Evolutionary conservation across 2,113 vertebrate species (phyloP).

Genomic region (Catagonus wagneri): DNA sequence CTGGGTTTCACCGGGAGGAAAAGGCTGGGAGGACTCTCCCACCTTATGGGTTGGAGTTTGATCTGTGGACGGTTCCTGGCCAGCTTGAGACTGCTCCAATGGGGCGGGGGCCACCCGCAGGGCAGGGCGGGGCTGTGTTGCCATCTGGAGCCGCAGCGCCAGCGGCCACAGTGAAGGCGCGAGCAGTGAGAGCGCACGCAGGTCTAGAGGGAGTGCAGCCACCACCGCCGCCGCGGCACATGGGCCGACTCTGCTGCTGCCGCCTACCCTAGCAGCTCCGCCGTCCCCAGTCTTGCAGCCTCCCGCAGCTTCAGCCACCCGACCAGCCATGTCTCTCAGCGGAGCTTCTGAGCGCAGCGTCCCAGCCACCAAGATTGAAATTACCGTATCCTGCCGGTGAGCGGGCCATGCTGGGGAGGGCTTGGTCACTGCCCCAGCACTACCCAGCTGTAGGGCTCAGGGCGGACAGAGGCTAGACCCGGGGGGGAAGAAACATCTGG

Average conservation of each 20-base stretch:
- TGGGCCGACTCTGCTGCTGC: constrained; percentile 66
- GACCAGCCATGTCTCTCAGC: constrained; percentile 92
- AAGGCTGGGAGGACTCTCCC: neutral
- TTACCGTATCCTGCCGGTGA: constrained; percentile 97
- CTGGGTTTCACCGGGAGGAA: accelerated
- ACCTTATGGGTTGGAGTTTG: neutral
- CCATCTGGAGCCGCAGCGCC: constrained; percentile 72
- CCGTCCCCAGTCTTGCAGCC: constrained; percentile 42
- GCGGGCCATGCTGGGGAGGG: constrained; percentile 64
- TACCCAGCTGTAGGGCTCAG: neutral
- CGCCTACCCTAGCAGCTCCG: constrained; percentile 57
- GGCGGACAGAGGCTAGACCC: neutral
- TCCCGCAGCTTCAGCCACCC: constrained; percentile 34
- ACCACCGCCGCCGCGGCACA: constrained; percentile 62
- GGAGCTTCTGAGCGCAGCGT: constrained; percentile 92
- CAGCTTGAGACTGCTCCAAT: constrained; percentile 48
- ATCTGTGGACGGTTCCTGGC: neutral
- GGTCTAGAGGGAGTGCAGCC: constrained; percentile 51
- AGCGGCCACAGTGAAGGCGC: constrained; percentile 58
- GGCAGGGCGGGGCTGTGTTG: constrained; percentile 73
- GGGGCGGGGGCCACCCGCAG: constrained; percentile 70
- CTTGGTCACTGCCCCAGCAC: constrained; percentile 1
- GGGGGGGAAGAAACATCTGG: neutral
- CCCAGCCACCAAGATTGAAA: constrained; percentile 96
- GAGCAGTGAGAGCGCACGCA: constrained; percentile 56